phyloP scores from a whole-genome alignment of 2,888 invertebrate genomes.

The Clostera curtula region DNA sequence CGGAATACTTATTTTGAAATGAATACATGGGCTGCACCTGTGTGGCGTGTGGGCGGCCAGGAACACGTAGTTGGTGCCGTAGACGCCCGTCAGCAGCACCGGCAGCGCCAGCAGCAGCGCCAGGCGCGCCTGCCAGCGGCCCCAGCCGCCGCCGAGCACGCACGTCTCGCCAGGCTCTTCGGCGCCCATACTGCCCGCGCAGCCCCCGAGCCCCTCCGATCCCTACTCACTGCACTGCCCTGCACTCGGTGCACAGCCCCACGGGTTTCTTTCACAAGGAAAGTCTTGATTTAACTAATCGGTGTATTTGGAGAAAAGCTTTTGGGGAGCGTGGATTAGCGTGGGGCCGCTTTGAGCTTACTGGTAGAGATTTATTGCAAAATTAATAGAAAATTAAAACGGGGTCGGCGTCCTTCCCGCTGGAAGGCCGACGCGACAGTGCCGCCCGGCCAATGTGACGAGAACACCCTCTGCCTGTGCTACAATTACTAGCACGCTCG shows the following conservation, averaged over 20 bases:
- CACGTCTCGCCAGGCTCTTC: slow-evolving; percentile 35
- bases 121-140: slow-evolving; percentile 59
- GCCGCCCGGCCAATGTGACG: slow-evolving; percentile 6
- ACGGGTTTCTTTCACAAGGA: too few relatives aligned
- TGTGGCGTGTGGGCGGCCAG: slow-evolving; percentile 53
- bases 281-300: too few relatives aligned
- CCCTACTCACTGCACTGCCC: not conserved
- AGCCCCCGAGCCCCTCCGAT: not conserved
- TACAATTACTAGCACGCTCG: too few relatives aligned
- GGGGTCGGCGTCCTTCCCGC: slow-evolving; percentile 19
- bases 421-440: slow-evolving; percentile 19
- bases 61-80: slow-evolving; percentile 67
- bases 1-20: too few relatives aligned
- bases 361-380: not conserved
- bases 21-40: slow-evolving; percentile 42
- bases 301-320: too few relatives aligned
- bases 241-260: not conserved
- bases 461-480: too few relatives aligned
- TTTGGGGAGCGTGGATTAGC: too few relatives aligned
- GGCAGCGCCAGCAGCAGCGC: slow-evolving; percentile 61
- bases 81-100: slow-evolving; percentile 58
- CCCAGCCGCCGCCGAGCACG: slow-evolving; percentile 52
- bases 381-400: not conserved
- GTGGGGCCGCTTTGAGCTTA: too few relatives aligned
- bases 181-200: slow-evolving; percentile 15